Evolutionary conservation across 1,140 invertebrate species (phyloP), one percentile per base, ranked within the genome.

Genomic region (Ostrea edulis): DNA sequence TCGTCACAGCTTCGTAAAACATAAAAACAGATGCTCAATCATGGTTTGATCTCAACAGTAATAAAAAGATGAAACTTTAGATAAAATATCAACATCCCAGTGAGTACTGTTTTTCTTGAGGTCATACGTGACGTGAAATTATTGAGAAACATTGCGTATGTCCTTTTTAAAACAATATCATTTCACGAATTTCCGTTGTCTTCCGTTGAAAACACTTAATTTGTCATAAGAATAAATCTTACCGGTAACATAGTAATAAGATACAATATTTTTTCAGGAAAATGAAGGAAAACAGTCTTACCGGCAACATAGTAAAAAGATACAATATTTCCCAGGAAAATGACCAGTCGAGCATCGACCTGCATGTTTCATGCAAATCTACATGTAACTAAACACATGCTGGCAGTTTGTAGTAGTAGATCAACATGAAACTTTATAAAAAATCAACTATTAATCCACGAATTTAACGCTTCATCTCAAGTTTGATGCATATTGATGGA

Each of bases 1-100:
- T 82, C 8, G 86, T 83, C 54, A 65, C 5, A 20, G 86, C 77
- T 17, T 58, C 86, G 82, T 29, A 53, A 87, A 87, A 44, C 7
- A 3, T 17, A 87, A 35, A 20, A 55, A 17, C 9, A 14, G 20
- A 52, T 17, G 53, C 35, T 44, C 35, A 44, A 44, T 44, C 5
- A 2, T 44, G 5, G 35, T 44, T 44, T 44, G 2, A 44, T 44
- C 5, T 2, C 35, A 44, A 44, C 35, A 44, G 5, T 44, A 44
- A 1, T 44, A 44, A 2, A 44, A 44, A 44, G 35, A 44, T 44
- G 35, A 44, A 44, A 44, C 35, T 1, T 44, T 1, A 44, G 35
- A 44, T 44, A 44, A 44, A 44, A 44, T 44, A 44, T 5, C 35
- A 5, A 44, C 5, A 1, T 44, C 35, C 35, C 35, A 44, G 2